Evolutionary conservation across 2,797 vertebrate genomes (phyloP).

Genomic region (Pantherophis vulpinus): DNA sequence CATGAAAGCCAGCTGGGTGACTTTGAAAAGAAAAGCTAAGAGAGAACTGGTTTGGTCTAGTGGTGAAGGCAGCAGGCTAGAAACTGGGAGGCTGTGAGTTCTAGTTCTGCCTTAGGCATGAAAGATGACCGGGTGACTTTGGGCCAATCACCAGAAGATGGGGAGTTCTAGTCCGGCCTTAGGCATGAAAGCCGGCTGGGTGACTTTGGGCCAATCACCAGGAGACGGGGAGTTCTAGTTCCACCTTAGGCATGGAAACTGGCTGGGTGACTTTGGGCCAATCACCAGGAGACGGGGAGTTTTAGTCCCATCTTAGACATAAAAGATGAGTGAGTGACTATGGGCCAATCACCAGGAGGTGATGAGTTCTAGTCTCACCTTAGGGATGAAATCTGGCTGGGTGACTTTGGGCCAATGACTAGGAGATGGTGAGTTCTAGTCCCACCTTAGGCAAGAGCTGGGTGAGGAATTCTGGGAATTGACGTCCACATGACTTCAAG

Average conservation of each 20-base stretch:
- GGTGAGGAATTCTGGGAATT: not conserved
- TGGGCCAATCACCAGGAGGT: too few species aligned
- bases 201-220: too few species aligned
- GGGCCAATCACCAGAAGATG: too few species aligned
- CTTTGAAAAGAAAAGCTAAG: too few species aligned
- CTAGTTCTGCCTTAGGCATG: too few species aligned
- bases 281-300: fast-evolving
- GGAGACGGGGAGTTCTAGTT: fast-evolving
- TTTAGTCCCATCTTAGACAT: too few species aligned
- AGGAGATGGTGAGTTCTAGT: not conserved
- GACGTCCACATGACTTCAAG: not conserved
- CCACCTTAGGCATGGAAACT: fast-evolving
- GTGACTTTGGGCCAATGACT: not conserved
- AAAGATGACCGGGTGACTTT: fast-evolving
- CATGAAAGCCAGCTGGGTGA: not conserved
- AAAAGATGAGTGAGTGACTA: too few species aligned
- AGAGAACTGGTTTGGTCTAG: too few species aligned
- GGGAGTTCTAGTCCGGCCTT: too few species aligned
- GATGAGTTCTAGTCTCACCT: not conserved
- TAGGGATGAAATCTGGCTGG: not conserved
- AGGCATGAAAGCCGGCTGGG: fast-evolving
- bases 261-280: fast-evolving
- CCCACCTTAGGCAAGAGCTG: not conserved
- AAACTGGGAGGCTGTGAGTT: too few species aligned
- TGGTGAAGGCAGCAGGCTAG: too few species aligned